Evolutionary conservation across 2,888 invertebrate species (phyloP).

Genomic region (Ophioninae sp.): DNA sequence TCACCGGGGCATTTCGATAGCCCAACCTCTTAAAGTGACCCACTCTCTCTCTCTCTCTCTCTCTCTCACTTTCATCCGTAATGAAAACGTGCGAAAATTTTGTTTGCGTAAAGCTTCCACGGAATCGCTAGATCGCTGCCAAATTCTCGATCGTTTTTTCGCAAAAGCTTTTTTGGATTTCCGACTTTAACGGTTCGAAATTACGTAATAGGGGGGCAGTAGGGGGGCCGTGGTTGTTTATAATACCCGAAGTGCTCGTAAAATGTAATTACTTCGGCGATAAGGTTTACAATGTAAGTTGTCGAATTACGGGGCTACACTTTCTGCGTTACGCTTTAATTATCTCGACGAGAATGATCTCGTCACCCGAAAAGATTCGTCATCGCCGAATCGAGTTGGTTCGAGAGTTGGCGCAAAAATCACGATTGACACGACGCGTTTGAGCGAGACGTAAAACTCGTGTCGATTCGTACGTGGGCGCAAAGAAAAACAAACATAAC

Average conservation of each 20-base stretch:
- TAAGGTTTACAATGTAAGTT: no score
- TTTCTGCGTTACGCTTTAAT: no score
- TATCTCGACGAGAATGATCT: neutral
- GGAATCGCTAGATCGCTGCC: conserved; percentile 29
- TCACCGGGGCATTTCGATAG: no score
- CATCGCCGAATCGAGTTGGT: neutral
- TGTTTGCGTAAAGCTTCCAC: conserved; percentile 6
- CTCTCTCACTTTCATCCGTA: no score
- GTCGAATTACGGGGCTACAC: no score
- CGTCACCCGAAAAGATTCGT: neutral
- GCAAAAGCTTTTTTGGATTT: conserved; percentile 1
- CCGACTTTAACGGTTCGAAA: neutral
- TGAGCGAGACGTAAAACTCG: neutral
- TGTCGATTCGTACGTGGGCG: neutral
- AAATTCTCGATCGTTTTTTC: neutral
- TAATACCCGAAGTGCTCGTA: no score
- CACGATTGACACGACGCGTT: neutral
- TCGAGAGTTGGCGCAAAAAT: neutral
- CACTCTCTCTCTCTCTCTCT: conserved; percentile 6
- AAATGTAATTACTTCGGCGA: no score
- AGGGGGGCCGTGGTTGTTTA: neutral
- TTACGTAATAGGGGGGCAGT: no score
- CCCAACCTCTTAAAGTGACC: no score
- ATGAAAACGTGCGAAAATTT: conserved; percentile 31
- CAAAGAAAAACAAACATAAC: neutral